Base-by-base conservation (phyloP, 2,888 invertebrate genomes). In the Drosophila hawaiiensis region DNA sequence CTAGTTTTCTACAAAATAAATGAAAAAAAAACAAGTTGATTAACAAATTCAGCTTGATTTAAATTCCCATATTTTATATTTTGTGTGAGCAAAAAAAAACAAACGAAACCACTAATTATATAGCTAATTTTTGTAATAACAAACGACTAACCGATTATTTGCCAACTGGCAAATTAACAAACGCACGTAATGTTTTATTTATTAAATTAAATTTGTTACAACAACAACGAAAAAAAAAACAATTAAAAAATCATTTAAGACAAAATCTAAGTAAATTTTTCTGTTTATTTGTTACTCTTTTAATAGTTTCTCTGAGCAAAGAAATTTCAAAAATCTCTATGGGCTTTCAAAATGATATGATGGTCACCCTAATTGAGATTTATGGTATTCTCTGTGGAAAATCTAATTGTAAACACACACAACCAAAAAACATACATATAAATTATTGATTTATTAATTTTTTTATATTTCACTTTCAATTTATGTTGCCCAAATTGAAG, bases 91-190 rank as follows among this genome's bases (percentile, higher is more conserved):
- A 43, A 54, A 35, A 55, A 6, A 28, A 22, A 62, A 54, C 14
- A 63, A 43, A 39, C n/a, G 47, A 39, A n/a, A 39, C n/a, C 39
- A 33, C 14, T 28, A 25, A 52, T 25, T 64, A 56, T 39, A 68
- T 54, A 61, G 55, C 25, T 25, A 55, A 56, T 61, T 63, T 58
- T 64, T 68, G 47, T 47, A 47, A 62, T 52, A 80, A 35, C 64
- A 47, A 47, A 47, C 68, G 73, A 73, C 73, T 76, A 80, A 82
- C 74, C 73, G 70, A 78, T 49, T 53, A 28, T 75, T 82, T 80
- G 69, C 72, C 76, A 76, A 73, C 64, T 59, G 79, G 77, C 76
- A 76, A 80, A 76, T 78, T 47, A 64, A 58, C 68, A 73, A n/a
- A 52, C 50, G 75, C 81, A 77, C 78, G 82, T 82, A 82, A 79